Conservation (phyloP, 2,888 invertebrate genomes). For the Fragum fragum region DNA sequence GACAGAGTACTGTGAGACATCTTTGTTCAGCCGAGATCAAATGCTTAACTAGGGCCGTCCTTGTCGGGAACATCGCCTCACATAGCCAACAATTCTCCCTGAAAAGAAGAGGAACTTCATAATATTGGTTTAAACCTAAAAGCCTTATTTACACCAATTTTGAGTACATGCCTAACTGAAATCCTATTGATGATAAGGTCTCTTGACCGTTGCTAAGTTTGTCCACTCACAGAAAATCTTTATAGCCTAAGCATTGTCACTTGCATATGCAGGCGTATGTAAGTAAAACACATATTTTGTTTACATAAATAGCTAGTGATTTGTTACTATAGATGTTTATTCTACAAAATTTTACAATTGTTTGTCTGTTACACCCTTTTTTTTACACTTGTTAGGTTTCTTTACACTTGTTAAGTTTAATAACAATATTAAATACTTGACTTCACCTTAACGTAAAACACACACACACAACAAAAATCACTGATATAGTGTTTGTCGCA, state of each 20-base stretch:
- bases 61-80: conserved; percentile 22
- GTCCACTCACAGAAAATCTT: not conserved
- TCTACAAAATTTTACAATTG: not conserved
- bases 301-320: not conserved
- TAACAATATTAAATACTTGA: not conserved
- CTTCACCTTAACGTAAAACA: not conserved
- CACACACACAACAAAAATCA: too few species aligned
- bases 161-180: conserved; percentile 17
- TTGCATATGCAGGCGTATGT: conserved; percentile 3
- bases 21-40: conserved; percentile 20
- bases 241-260: not conserved
- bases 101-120: conserved; percentile 8
- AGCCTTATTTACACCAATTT: not conserved
- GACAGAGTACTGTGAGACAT: conserved; percentile 31
- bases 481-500: too few species aligned
- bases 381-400: not conserved
- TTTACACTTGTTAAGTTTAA: not conserved
- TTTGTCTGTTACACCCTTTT: not conserved
- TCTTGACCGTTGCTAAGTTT: not conserved
- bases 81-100: conserved; percentile 49
- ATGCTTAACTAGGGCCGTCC: conserved; percentile 24
- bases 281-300: not conserved
- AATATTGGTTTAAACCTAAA: conserved; percentile 1
- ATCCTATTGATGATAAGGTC: not conserved
- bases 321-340: not conserved